Base-by-base conservation (phyloP, 2,797 vertebrate genomes). In the Chelmon rostratus region DNA sequence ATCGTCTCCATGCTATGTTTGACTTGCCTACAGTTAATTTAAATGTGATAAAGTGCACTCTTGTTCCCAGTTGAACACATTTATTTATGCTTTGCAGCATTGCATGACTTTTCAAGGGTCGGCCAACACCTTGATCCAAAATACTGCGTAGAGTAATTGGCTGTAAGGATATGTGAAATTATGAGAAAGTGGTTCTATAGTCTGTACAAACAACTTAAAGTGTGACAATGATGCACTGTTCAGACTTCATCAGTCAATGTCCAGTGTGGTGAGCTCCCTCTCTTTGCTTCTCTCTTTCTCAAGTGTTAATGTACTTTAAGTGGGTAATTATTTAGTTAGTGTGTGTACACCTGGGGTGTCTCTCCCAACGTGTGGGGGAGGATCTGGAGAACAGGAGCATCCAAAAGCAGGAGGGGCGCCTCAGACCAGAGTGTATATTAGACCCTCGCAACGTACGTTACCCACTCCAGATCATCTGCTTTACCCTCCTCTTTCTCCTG, bases 351-450 rank as follows among this genome's bases (percentile, higher is more conserved):
- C 59, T 53, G 4, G 6, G 59, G 25, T 73, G 73, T 62, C 33
- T 83, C 49, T 71, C 28, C 64, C 54, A 80, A 68, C 78, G 74
- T 70, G 53, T 37, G 53, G 72, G 66, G 85, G 74, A 71, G 82
- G 73, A 35, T 64, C 74, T 73, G 37, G 63, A 74, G 52, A 52
- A n/a, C 19, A 37, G 68, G 68, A 70, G 54, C 72, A 69, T 67
- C 61, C 65, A 44, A 40, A 58, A 18, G 54, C 23, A 59, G 92
- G 92, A 91, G 91, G 93, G 81, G 82, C 83, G 4, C 57, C 78
- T 88, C 46, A 4, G 49, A 85, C 84, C 82, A 82, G 83, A 88
- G 70, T 59, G 87, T 93, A 93, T 95, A 96, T 93, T 62, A 93
- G 82, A 78, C 74, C 83, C 79, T 80, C 12, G 46, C 58, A 13